Conservation (phyloP, 2,888 invertebrate genomes). For the Drosophila rubida region DNA sequence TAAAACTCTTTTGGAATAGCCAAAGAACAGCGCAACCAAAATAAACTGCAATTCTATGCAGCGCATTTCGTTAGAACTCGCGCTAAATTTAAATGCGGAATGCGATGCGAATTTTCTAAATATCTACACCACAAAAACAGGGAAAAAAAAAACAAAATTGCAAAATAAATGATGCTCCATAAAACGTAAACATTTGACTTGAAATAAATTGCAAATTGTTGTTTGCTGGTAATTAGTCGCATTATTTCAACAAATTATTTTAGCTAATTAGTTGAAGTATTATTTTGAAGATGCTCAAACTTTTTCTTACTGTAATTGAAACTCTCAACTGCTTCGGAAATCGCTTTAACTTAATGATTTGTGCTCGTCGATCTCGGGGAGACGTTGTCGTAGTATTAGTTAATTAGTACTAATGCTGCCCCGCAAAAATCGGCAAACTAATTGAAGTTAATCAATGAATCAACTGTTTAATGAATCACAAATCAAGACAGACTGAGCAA, state of each 20-base stretch:
- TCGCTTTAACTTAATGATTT: conserved; percentile 11
- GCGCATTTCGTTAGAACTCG: background rate
- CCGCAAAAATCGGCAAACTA: conserved; percentile 5
- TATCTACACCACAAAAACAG: background rate
- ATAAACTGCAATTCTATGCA: background rate
- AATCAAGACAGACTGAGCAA: background rate
- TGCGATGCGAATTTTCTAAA: background rate
- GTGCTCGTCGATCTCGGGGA: background rate
- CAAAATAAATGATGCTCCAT: background rate
- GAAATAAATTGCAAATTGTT: background rate
- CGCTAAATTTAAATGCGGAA: background rate
- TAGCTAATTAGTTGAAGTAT: background rate
- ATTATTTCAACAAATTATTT: background rate
- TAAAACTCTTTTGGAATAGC: background rate
- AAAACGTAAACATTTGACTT: background rate
- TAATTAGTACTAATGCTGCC: conserved; percentile 11
- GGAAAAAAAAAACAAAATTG: background rate
- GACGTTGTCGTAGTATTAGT: background rate
- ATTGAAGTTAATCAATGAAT: conserved; percentile 33
- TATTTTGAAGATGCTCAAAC: background rate
- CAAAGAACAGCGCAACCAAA: background rate
- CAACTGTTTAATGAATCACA: conserved; percentile 44
- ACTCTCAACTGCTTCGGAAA: background rate
- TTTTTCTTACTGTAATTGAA: background rate
- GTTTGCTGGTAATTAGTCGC: background rate